Percentiles rank a stretch among this genome's conserved stretches.
phyloP scores from a whole-genome alignment of 1,140 invertebrate species.

The Akabosia matsudoensis region DNA sequence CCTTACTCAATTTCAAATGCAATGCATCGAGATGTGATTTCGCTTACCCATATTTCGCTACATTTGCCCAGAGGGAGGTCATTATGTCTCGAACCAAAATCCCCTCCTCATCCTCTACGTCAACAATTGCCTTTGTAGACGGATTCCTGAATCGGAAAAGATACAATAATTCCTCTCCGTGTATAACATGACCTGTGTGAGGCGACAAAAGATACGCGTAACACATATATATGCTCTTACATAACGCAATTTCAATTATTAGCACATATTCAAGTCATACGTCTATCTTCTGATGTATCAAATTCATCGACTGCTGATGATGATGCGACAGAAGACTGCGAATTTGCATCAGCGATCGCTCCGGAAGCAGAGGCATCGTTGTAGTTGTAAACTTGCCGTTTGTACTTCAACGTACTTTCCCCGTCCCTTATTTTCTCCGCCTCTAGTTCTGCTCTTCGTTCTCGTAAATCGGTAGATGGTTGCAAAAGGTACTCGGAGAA shows the following conservation, averaged over 20 bases:
- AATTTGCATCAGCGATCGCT: too few species aligned
- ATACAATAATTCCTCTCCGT: slow-evolving; percentile 43
- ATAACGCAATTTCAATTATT: not conserved
- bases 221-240: not conserved
- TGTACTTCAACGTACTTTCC: not conserved
- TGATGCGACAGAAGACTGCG: too few species aligned
- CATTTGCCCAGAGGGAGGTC: slow-evolving; percentile 39
- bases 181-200: slow-evolving; percentile 33
- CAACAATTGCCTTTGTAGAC: slow-evolving; percentile 30
- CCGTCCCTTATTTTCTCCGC: not conserved
- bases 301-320: too few species aligned
- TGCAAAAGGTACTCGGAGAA: slow-evolving; percentile 36
- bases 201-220: not conserved
- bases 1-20: not conserved
- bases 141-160: slow-evolving; percentile 42
- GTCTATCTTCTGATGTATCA: too few species aligned
- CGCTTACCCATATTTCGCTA: slow-evolving; percentile 41
- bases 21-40: too few species aligned
- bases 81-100: slow-evolving; percentile 37
- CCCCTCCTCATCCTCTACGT: slow-evolving; percentile 40
- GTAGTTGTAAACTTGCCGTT: too few species aligned
- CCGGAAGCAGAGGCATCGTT: too few species aligned
- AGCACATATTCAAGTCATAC: too few species aligned
- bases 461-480: slow-evolving; percentile 32
- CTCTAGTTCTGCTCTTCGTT: not conserved